These are phyloP conservation scores for Gonioctena quinquepunctata DNA, from an alignment of 1,140 invertebrate genomes.

Conservation along the genomic window DNA sequence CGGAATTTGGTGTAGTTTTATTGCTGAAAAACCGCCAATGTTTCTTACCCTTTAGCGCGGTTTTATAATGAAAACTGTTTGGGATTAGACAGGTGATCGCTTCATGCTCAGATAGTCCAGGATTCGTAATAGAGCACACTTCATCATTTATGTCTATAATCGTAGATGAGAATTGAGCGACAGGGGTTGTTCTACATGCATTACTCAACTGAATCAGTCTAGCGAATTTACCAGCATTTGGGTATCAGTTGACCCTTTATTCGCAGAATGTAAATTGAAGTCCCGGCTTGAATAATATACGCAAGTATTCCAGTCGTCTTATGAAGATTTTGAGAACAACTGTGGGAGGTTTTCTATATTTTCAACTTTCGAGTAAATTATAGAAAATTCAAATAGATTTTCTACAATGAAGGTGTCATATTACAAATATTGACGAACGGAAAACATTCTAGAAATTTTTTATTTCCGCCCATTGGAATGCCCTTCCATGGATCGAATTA, in stretches of 20 bases:
- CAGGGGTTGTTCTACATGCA: background rate
- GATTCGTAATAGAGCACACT: too few species aligned
- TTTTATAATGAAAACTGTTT: too few species aligned
- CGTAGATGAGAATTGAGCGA: background rate
- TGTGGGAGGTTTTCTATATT: background rate
- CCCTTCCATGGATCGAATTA: background rate
- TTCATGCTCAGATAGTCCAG: too few species aligned
- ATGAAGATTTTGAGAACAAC: background rate
- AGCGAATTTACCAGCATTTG: background rate
- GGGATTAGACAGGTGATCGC: too few species aligned
- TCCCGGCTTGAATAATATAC: background rate
- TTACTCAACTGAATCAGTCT: background rate
- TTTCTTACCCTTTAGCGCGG: too few species aligned
- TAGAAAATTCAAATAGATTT: background rate
- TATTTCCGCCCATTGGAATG: background rate
- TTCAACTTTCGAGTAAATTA: background rate
- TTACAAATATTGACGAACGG: background rate
- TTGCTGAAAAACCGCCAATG: background rate
- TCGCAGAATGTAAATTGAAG: background rate
- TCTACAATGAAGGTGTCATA: background rate
- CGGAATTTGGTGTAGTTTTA: too few species aligned
- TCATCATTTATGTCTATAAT: too few species aligned
- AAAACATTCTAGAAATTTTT: background rate
- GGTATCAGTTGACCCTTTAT: background rate
- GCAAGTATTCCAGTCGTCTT: background rate